A percentile compares a stretch with the other conserved stretches of the same genome.
phyloP scores from a whole-genome alignment of 2,888 invertebrate genomes.

The Tolmerus cingulatus region DNA sequence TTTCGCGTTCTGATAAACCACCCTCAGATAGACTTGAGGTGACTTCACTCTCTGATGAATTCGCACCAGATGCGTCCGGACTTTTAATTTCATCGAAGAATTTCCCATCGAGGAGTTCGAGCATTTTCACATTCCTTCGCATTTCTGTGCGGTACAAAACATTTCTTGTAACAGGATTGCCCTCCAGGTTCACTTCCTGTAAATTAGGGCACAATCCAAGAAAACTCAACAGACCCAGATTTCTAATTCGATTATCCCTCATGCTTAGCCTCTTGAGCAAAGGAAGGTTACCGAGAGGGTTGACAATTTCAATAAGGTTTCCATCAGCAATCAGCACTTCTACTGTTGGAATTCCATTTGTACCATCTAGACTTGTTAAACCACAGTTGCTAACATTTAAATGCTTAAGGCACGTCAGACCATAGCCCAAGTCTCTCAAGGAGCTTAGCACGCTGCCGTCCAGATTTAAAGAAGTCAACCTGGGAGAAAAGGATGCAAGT shows the following conservation, averaged over 20 bases:
- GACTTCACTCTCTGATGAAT: background rate
- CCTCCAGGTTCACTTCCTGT: constrained; percentile 66
- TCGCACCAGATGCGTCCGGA: background rate
- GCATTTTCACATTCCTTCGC: constrained; percentile 58
- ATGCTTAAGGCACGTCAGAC: constrained; percentile 65
- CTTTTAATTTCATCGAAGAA: constrained; percentile 49
- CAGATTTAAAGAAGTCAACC: constrained; percentile 69
- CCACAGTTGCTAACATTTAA: constrained; percentile 72
- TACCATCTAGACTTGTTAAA: constrained; percentile 72
- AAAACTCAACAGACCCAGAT: constrained; percentile 59
- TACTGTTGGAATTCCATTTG: constrained; percentile 70
- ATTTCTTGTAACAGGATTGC: constrained; percentile 63
- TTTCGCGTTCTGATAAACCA: background rate
- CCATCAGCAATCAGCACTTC: constrained; percentile 71
- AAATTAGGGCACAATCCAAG: constrained; percentile 64
- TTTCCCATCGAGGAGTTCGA: constrained; percentile 62
- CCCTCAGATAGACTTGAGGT: constrained; percentile 38
- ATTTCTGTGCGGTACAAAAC: constrained; percentile 59
- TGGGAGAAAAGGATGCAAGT: constrained; percentile 70
- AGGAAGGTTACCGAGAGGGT: constrained; percentile 68
- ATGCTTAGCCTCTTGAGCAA: constrained; percentile 64
- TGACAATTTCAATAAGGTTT: constrained; percentile 71
- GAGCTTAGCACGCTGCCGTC: constrained; percentile 75
- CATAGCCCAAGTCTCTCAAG: constrained; percentile 74
- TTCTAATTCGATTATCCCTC: constrained; percentile 59